Evolutionary conservation across 1,140 invertebrate species (phyloP).

Genomic region (Lasioglossum baleicum): DNA sequence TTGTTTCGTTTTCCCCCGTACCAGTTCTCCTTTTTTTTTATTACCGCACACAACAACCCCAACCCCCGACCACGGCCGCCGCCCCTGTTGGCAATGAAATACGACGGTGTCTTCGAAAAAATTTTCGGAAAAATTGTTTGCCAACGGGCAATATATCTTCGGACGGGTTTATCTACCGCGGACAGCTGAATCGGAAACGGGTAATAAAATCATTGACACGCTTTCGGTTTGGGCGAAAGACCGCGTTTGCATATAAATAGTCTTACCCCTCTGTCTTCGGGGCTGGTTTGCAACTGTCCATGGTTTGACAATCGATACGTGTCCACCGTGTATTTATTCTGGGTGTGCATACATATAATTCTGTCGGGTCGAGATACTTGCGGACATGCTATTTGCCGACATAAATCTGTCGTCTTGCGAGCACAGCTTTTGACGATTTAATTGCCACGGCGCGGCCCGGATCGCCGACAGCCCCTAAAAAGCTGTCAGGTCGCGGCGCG

Average conservation of each 20-base stretch:
- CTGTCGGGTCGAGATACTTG: background rate
- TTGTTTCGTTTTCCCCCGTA: background rate
- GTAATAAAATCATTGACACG: conserved; percentile 49
- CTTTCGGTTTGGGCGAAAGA: conserved; percentile 21
- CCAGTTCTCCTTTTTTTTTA: background rate
- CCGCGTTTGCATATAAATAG: conserved; percentile 46
- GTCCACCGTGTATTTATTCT: no score
- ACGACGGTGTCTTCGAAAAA: conserved; percentile 41
- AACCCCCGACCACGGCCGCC: no score
- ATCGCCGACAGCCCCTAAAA: no score
- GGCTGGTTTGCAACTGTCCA: conserved; percentile 20
- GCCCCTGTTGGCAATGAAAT: conserved; percentile 9
- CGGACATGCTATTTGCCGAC: background rate
- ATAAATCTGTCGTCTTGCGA: conserved; percentile 16
- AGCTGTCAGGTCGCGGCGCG: no score
- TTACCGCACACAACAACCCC: no score
- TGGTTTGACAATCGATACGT: conserved; percentile 12
- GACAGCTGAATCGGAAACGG: conserved; percentile 31
- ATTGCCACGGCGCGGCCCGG: background rate
- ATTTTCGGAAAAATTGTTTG: conserved; percentile 47
- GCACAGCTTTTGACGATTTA: conserved; percentile 22
- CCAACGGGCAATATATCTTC: conserved; percentile 35
- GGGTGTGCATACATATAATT: background rate
- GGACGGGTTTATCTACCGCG: conserved; percentile 10
- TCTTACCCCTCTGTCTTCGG: conserved; percentile 25